Evolutionary conservation across 2,888 invertebrate genomes (phyloP).

Genomic region (Actias luna): DNA sequence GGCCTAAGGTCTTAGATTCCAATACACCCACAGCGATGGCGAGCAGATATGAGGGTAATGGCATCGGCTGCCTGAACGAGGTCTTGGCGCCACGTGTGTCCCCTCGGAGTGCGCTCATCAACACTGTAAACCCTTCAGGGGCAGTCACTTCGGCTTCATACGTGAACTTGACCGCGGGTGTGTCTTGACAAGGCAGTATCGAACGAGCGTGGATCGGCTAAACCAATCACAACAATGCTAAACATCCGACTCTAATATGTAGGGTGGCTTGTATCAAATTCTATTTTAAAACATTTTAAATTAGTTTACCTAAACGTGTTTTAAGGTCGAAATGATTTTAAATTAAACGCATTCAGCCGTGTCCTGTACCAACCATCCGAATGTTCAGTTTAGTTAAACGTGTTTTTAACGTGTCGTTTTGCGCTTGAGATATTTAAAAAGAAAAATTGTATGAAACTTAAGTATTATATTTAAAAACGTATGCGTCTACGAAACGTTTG

Average conservation of each 20-base stretch:
- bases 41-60: constrained; percentile 94
- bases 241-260: not conserved
- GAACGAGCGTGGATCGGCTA: constrained; percentile 95
- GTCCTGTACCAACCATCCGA: too few species aligned
- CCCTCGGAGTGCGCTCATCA: constrained; percentile 92
- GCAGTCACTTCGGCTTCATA: constrained; percentile 89
- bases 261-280: too few species aligned
- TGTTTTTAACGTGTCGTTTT: too few species aligned
- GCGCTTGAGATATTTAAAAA: too few species aligned
- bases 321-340: too few species aligned
- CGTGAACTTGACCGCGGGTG: constrained; percentile 93
- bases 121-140: constrained; percentile 87
- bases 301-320: too few species aligned
- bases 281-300: too few species aligned
- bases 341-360: too few species aligned
- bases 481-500: too few species aligned
- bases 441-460: too few species aligned
- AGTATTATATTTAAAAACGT: too few species aligned
- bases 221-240: not conserved
- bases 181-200: constrained; percentile 95
- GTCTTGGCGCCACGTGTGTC: constrained; percentile 70
- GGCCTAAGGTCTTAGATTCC: constrained; percentile 88
- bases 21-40: constrained; percentile 94
- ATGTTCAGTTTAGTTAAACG: too few species aligned
- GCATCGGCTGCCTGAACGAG: constrained; percentile 88